A percentile compares a stretch with the other conserved stretches of the same genome.
These are phyloP conservation scores for Daptonema setosum DNA, from an alignment of 2,888 invertebrate genomes.

Conservation along the genomic window DNA sequence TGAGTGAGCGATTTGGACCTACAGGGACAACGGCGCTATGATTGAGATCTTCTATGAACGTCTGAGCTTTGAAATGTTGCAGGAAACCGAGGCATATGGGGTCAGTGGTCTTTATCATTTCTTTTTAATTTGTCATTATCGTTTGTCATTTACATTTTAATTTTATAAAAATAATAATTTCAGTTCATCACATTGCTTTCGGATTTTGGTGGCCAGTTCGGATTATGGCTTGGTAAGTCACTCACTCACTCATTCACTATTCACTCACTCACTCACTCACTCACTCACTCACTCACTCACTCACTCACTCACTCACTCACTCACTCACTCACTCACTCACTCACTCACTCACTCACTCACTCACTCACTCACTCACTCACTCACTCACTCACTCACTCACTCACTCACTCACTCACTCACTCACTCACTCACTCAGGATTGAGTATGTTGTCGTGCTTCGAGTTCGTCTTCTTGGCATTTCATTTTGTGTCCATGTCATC, in stretches of 20 bases:
- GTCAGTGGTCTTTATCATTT: neutral
- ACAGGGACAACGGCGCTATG: slow-evolving; percentile 6
- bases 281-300: too few relatives aligned
- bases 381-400: too few relatives aligned
- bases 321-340: too few relatives aligned
- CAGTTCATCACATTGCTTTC: neutral
- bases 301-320: too few relatives aligned
- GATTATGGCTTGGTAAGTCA: neutral
- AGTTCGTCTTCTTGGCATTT: neutral
- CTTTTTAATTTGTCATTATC: neutral
- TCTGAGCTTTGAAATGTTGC: slow-evolving; percentile 5
- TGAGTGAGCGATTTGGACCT: too few relatives aligned
- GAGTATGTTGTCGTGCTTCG: neutral
- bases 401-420: too few relatives aligned
- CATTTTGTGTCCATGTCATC: neutral
- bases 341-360: too few relatives aligned
- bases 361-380: too few relatives aligned
- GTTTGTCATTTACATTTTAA: neutral
- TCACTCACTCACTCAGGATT: too few relatives aligned
- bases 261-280: too few relatives aligned
- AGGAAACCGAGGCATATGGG: slow-evolving; percentile 5
- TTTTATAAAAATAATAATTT: neutral
- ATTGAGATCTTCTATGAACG: slow-evolving; percentile 7
- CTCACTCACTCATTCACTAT: too few relatives aligned
- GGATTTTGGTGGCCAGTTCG: slow-evolving; percentile 2